Percentiles rank a stretch among this genome's conserved stretches.
phyloP scores from a whole-genome alignment of 2,113 vertebrate genomes.

The Pitta sordida region DNA sequence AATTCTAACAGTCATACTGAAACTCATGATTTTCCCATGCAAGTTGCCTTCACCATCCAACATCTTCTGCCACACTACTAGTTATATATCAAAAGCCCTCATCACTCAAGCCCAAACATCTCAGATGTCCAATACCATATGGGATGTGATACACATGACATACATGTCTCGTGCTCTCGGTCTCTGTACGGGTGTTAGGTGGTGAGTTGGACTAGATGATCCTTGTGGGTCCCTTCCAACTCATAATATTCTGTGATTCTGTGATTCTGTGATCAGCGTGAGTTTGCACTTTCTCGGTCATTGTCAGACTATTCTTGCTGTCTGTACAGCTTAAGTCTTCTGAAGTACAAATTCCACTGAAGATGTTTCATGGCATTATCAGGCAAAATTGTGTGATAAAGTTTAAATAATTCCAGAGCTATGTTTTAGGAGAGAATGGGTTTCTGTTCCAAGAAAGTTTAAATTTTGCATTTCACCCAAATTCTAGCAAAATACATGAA shows the following conservation, averaged over 20 bases:
- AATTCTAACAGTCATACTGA: not conserved
- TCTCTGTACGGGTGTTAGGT: no score
- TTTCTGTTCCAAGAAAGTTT: not conserved
- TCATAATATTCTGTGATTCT: no score
- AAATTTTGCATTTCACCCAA: not conserved
- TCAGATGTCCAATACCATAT: not conserved
- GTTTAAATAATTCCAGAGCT: not conserved
- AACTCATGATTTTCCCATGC: not conserved
- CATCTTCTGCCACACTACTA: not conserved
- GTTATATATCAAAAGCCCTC: not conserved
- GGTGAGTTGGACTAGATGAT: no score
- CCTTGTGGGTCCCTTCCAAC: no score
- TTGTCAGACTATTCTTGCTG: not conserved
- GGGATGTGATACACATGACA: no score
- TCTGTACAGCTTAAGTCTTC: not conserved
- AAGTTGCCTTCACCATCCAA: not conserved
- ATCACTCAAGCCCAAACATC: rapidly evolving
- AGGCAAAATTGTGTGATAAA: not conserved
- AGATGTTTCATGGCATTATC: not conserved
- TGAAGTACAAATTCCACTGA: not conserved
- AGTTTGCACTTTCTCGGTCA: not conserved
- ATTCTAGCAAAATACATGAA: not conserved
- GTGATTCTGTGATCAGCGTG: no score
- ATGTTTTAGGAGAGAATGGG: not conserved
- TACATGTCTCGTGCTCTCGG: not conserved